Evolutionary conservation across 2,113 vertebrate species (phyloP).

Genomic region (Gila orcuttii): DNA sequence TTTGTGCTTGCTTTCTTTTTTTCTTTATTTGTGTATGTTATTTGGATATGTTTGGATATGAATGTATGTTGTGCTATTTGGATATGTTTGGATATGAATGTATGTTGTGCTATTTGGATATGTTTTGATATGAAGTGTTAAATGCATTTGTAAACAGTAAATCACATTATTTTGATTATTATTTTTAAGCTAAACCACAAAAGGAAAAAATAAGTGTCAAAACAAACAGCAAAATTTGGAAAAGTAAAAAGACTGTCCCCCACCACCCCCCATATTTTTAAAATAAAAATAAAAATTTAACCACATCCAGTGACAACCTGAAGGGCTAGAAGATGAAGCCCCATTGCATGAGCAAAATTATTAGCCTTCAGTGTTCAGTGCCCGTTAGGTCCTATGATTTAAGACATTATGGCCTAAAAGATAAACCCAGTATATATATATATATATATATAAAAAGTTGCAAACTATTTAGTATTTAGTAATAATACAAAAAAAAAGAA

Average conservation of each 20-base stretch:
- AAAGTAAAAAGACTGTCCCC: not conserved
- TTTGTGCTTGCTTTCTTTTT: not conserved
- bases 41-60: not conserved
- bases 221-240: not conserved
- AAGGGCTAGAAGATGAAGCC: not conserved
- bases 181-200: not conserved
- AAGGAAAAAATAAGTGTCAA: not conserved
- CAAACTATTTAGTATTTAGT: not conserved
- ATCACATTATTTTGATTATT: not conserved
- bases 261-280: too few relatives aligned
- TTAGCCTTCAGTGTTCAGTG: not conserved
- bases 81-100: not conserved
- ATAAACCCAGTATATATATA: not conserved
- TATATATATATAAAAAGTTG: not conserved
- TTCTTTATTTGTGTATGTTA: not conserved
- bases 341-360: not conserved
- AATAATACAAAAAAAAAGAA: not conserved
- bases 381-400: not conserved
- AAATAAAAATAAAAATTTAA: not conserved
- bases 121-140: not conserved
- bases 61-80: too few relatives aligned
- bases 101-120: too few relatives aligned
- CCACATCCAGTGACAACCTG: not conserved
- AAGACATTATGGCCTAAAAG: not conserved
- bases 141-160: not conserved